Conservation (phyloP, 2,113 vertebrate species). For the Pungitius pungitius region DNA sequence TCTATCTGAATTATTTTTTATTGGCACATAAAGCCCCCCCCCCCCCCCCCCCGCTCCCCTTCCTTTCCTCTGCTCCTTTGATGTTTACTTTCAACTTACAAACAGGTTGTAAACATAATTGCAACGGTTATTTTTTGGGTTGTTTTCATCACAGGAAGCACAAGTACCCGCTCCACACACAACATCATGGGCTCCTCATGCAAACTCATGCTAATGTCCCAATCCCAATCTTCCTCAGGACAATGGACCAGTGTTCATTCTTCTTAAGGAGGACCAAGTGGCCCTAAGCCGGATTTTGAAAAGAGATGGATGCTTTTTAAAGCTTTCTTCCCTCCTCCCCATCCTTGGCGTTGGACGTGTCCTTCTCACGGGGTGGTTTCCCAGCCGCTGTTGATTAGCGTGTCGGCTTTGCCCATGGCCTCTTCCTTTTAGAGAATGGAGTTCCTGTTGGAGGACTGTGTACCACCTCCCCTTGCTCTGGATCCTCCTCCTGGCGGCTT, state of each 20-base stretch:
- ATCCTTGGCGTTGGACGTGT: slow-evolving; percentile 35
- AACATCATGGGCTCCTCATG: slow-evolving; percentile 32
- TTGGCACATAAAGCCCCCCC: slow-evolving; percentile 28
- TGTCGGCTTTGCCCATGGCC: slow-evolving; percentile 68
- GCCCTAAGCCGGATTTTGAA: slow-evolving; percentile 60
- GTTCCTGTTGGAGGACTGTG: slow-evolving; percentile 62
- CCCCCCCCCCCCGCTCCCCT: neutral
- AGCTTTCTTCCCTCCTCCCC: slow-evolving; percentile 34
- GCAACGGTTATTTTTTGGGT: neutral
- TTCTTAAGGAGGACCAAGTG: slow-evolving; percentile 55
- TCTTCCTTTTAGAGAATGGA: slow-evolving; percentile 67
- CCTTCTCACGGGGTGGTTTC: slow-evolving; percentile 64
- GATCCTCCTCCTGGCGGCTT: slow-evolving; percentile 69
- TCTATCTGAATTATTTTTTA: slow-evolving; percentile 50
- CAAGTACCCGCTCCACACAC: slow-evolving; percentile 28
- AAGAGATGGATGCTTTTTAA: slow-evolving; percentile 58
- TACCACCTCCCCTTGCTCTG: slow-evolving; percentile 59
- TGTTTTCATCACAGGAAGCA: slow-evolving; percentile 1
- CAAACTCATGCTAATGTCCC: slow-evolving; percentile 61
- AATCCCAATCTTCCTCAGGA: slow-evolving; percentile 43
- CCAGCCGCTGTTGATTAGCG: slow-evolving; percentile 58
- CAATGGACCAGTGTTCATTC: slow-evolving; percentile 67
- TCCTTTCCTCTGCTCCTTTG: slow-evolving; percentile 40
- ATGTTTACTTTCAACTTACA: slow-evolving; percentile 50
- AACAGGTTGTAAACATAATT: slow-evolving; percentile 58